Evolutionary conservation across 2,888 invertebrate genomes (phyloP).

Genomic region (Merodon equestris): DNA sequence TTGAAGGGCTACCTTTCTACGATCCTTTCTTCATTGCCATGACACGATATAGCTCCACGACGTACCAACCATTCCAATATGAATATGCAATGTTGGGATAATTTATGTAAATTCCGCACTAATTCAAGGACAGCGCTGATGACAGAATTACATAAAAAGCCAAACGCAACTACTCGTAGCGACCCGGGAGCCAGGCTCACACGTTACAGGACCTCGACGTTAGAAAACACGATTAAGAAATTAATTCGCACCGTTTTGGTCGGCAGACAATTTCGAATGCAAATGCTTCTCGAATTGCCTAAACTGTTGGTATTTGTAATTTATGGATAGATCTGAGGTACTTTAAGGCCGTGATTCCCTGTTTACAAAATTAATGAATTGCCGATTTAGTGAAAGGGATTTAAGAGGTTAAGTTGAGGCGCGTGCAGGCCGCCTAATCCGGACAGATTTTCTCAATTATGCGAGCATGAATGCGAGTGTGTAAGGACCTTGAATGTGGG

Average conservation of each 20-base stretch:
- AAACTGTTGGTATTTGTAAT: conserved; percentile 24
- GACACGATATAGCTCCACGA: conserved; percentile 8
- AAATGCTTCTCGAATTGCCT: conserved; percentile 22
- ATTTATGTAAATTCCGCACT: conserved; percentile 79
- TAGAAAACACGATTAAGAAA: conserved; percentile 47
- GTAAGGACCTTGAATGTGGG: conserved; percentile 15
- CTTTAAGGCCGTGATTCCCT: conserved; percentile 3
- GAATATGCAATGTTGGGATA: conserved; percentile 79
- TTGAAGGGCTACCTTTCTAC: conserved; percentile 33
- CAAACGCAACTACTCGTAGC: conserved; percentile 21
- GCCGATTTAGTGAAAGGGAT: conserved; percentile 39
- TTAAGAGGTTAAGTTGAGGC: conserved; percentile 59
- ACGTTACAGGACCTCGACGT: conserved; percentile 22
- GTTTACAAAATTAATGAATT: conserved; percentile 58
- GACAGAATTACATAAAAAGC: conserved; percentile 31
- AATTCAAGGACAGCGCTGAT: conserved; percentile 73
- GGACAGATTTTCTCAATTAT: conserved; percentile 45
- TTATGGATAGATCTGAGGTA: conserved; percentile 16
- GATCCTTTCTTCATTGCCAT: conserved; percentile 1
- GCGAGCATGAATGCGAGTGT: not conserved
- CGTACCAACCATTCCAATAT: conserved; percentile 70
- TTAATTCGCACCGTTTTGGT: conserved; percentile 46
- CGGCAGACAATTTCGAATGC: conserved; percentile 33
- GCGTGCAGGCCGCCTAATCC: conserved; percentile 54
- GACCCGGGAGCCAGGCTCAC: conserved; percentile 25